phyloP scores from a whole-genome alignment of 2,113 vertebrate genomes.

The Puntigrus tetrazona region DNA sequence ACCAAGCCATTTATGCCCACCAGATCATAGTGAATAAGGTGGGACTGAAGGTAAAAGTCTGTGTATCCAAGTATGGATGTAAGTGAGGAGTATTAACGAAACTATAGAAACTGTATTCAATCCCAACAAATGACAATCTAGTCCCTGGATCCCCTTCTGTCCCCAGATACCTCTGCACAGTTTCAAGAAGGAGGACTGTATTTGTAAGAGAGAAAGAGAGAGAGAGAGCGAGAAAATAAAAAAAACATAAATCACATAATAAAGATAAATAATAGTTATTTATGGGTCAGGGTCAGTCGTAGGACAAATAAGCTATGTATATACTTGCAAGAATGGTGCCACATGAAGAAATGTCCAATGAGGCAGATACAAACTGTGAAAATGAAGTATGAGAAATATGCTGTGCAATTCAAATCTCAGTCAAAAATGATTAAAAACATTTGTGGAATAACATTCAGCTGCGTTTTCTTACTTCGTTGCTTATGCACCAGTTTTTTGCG shows the following conservation, averaged over 20 bases:
- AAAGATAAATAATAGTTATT: not conserved
- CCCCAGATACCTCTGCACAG: not conserved
- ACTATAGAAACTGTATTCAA: not conserved
- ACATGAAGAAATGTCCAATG: constrained; percentile 10
- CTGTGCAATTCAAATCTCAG: constrained; percentile 34
- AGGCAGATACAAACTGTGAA: constrained; percentile 2
- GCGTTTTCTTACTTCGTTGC: not conserved
- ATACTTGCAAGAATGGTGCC: constrained; percentile 2
- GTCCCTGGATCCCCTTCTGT: not conserved
- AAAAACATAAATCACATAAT: not conserved
- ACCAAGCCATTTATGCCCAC: constrained; percentile 24
- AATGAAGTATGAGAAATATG: not conserved
- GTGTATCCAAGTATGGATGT: constrained; percentile 13
- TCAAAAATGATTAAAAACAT: constrained; percentile 15
- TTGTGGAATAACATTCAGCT: constrained; percentile 12
- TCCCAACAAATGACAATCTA: constrained; percentile 41
- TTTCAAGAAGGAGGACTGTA: not conserved
- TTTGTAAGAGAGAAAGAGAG: not conserved
- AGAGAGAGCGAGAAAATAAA: too few species aligned
- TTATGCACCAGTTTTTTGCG: not conserved
- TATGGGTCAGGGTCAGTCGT: not conserved
- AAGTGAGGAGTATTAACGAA: not conserved
- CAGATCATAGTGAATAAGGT: constrained; percentile 28
- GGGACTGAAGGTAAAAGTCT: not conserved
- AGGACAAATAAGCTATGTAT: constrained; percentile 4